Percentiles rank a stretch among this genome's conserved stretches.
These are phyloP conservation scores for Sorex fumeus DNA, from an alignment of 2,113 vertebrate species.

Conservation along the genomic window DNA sequence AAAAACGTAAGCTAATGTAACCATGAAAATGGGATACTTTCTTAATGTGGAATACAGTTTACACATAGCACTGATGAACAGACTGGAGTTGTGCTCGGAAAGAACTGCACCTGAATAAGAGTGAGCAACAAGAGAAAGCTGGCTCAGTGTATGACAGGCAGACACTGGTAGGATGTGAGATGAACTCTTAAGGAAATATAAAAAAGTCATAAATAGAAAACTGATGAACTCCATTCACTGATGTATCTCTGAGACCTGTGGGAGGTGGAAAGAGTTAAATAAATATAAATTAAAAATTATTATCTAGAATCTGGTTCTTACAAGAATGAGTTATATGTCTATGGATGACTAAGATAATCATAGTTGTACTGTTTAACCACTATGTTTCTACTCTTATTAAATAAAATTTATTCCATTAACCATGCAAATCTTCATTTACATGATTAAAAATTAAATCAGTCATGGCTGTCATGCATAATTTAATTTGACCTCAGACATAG, in stretches of 20 bases:
- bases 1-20: no score
- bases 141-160: no score
- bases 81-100: not conserved
- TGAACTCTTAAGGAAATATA: not conserved
- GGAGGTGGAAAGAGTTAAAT: not conserved
- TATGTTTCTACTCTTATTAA: not conserved
- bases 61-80: not conserved
- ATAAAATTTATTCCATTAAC: not conserved
- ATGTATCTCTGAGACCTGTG: not conserved
- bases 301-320: not conserved
- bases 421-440: not conserved
- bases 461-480: not conserved
- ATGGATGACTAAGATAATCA: not conserved
- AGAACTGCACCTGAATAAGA: not conserved
- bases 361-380: not conserved
- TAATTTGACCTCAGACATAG: not conserved
- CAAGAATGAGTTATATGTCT: slow-evolving; percentile 2
- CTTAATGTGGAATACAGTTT: not conserved
- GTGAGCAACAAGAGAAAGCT: not conserved
- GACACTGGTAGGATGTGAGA: not conserved
- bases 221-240: not conserved
- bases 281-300: not conserved
- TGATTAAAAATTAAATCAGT: slow-evolving; percentile 21
- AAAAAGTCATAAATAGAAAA: not conserved
- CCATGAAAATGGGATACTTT: not conserved